Percentiles rank a stretch among this genome's conserved stretches.
Evolutionary conservation across 2,113 vertebrate species (phyloP).

Genomic region (Brienomyrus longianalis): DNA sequence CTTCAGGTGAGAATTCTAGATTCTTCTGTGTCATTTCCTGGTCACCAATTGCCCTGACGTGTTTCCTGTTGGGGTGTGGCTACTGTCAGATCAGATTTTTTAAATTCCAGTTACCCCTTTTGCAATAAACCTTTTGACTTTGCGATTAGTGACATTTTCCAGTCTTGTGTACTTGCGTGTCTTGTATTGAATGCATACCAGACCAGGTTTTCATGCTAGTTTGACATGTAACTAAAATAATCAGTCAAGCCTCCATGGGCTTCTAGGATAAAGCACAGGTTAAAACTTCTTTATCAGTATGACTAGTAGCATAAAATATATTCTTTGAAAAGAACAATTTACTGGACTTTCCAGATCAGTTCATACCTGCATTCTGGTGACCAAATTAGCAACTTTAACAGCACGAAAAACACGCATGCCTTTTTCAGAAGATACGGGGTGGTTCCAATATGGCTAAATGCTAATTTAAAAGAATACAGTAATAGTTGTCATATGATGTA

Average conservation of each 20-base stretch:
- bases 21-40: not conserved
- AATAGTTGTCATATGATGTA: not conserved
- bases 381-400: not conserved
- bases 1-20: not conserved
- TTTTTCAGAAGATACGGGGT: not conserved
- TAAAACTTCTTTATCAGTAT: not conserved
- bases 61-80: not conserved
- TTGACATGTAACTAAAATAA: not conserved
- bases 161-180: not conserved
- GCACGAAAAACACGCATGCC: not conserved
- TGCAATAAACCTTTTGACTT: not conserved
- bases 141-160: not conserved
- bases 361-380: not conserved
- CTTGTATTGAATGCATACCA: not conserved
- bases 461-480: not conserved
- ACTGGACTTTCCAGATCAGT: not conserved
- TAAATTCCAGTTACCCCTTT: not conserved
- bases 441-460: not conserved
- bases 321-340: not conserved
- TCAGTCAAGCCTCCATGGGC: not conserved
- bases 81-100: not conserved
- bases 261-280: not conserved
- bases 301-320: not conserved
- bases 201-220: not conserved
- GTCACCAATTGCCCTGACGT: not conserved